Base-by-base conservation (phyloP, 2,888 invertebrate species). In the Mayetiola destructor region DNA sequence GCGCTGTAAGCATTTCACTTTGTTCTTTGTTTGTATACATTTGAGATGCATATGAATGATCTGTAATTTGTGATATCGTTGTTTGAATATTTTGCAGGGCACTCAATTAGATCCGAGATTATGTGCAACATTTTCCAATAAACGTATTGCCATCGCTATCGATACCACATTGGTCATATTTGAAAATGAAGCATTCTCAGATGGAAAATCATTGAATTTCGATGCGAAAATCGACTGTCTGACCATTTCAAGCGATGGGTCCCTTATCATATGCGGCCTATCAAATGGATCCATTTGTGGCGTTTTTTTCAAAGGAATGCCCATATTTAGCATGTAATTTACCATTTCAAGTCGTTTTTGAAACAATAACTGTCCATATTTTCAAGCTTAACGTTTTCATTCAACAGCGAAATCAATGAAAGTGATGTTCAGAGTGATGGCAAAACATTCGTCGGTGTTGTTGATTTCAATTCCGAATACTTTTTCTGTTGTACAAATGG, bases 251-350 rank as follows among this genome's bases (percentile, higher is more conserved):
- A 58, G 63, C 30, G 66, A 65, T n/a, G 72, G 70, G 6, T 67
- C 70, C 56, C 58, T 73, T 1, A 68, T 72, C 39, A 62, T 72
- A 0, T 72, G 72, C 56, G 68, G 66, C 0, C 61, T 73, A 0
- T 63, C 64, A 3, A 67, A 71, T 60, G 72, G 72, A 14, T 67
- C 68, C 58, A 66, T 72, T 5, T 68, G 71, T 62, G 73, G 70
- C 1, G 64, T 71, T 2, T 67, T 61, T 48, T 67, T 71, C 3
- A 69, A 69, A 58, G 73, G 72, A 0, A 56, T 67, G 39, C 64
- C 66, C 0, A 56, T 71, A 10, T 72, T 71, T 57, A 68, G 66
- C 60, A 59, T 69, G 64, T 23, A 29, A 39, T 16, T 27, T 27
- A 53, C 36, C 21, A 54, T 9, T 32, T 32, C 32, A 32, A 9